A percentile compares a stretch with the other conserved stretches of the same genome.
phyloP scores from a whole-genome alignment of 2,888 invertebrate genomes.

The Papilio elwesi region DNA sequence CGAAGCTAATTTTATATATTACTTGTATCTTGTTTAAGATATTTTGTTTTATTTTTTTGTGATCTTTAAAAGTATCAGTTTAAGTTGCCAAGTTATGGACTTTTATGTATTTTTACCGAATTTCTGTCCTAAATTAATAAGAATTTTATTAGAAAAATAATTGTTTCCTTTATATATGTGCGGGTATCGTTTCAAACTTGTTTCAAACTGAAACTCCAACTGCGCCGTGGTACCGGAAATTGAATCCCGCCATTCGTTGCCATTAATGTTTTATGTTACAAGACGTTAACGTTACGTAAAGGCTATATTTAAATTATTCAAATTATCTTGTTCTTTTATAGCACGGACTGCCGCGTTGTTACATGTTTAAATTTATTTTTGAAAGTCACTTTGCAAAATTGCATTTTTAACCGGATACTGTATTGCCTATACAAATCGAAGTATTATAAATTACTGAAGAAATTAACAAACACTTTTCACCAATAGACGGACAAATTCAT shows the following conservation, averaged over 20 bases:
- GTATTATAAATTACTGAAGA: too few relatives aligned
- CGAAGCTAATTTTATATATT: too few relatives aligned
- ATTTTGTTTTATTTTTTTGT: too few relatives aligned
- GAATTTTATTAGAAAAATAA: neutral
- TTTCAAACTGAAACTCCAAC: constrained; percentile 22
- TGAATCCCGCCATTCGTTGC: constrained; percentile 26
- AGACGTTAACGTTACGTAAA: constrained; percentile 18
- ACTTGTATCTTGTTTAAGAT: too few relatives aligned
- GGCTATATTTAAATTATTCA: constrained; percentile 22
- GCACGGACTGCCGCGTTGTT: constrained; percentile 4
- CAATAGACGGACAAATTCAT: too few relatives aligned
- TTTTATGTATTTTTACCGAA: too few relatives aligned
- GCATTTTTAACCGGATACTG: constrained; percentile 14
- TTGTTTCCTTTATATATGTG: constrained; percentile 2
- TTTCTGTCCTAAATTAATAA: too few relatives aligned
- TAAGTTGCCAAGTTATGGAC: too few relatives aligned
- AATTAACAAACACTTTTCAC: too few relatives aligned
- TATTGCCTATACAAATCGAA: neutral
- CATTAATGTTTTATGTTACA: constrained; percentile 34
- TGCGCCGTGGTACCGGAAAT: constrained; percentile 24
- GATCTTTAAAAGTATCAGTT: too few relatives aligned
- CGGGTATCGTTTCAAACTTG: neutral
- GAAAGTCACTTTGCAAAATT: constrained; percentile 11
- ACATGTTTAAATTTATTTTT: constrained; percentile 2
- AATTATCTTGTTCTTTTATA: constrained; percentile 21